Conservation (phyloP, 2,797 vertebrate species). For the Enoplosus armatus region DNA sequence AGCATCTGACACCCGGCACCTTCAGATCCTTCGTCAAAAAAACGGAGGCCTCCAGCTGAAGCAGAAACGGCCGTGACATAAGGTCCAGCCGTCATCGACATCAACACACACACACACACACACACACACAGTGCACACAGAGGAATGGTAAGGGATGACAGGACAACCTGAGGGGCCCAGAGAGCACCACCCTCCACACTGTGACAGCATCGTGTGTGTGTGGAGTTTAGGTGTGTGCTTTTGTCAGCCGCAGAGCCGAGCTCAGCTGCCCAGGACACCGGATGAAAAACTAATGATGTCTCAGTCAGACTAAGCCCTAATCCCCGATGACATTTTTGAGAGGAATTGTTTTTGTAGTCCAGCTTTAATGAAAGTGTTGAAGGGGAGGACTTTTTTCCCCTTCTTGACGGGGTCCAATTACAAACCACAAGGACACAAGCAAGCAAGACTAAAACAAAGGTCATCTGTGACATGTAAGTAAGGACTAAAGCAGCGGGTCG, state of each 20-base stretch:
- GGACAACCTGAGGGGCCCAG: conserved; percentile 9
- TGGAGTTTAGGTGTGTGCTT: conserved; percentile 20
- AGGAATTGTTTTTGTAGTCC: conserved; percentile 62
- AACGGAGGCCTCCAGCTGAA: conserved; percentile 30
- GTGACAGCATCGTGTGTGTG: conserved; percentile 16
- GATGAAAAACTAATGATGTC: conserved; percentile 70
- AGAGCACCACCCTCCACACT: neutral
- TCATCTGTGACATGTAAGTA: conserved; percentile 13
- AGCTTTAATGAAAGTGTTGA: conserved; percentile 61
- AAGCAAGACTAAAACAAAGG: conserved; percentile 30
- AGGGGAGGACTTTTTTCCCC: conserved; percentile 31
- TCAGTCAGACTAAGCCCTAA: conserved; percentile 65
- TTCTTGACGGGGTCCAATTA: conserved; percentile 49
- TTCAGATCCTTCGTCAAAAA: conserved; percentile 52
- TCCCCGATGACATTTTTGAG: conserved; percentile 71
- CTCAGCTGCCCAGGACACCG: conserved; percentile 48
- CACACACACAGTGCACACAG: neutral
- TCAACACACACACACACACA: conserved; percentile 20
- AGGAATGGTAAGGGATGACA: conserved; percentile 23
- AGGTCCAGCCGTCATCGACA: conserved; percentile 19
- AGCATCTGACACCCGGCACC: conserved; percentile 55
- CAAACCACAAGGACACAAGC: conserved; percentile 50
- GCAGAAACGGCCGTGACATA: conserved; percentile 37
- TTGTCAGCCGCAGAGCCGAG: conserved; percentile 30
- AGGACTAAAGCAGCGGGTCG: neutral